These are phyloP conservation scores for Ceyx melanurus DNA, from an alignment of 2,113 vertebrate genomes.

Conservation along the genomic window DNA sequence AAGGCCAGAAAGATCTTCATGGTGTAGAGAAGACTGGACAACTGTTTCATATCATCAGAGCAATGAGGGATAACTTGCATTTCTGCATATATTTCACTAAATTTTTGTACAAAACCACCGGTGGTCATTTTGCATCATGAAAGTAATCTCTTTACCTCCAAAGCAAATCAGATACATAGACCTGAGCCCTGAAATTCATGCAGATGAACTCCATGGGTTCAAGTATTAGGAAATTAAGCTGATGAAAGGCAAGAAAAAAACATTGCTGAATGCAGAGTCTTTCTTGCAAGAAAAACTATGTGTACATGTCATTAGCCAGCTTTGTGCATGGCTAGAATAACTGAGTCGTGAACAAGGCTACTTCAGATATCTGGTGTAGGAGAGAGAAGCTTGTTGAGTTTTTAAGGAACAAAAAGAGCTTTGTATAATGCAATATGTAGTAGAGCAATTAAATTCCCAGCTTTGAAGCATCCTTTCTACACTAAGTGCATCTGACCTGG, in stretches of 20 bases:
- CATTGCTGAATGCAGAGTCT: background rate
- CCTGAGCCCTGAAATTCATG: background rate
- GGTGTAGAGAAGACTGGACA: background rate
- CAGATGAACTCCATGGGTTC: background rate
- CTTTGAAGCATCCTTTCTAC: background rate
- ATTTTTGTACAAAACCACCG: background rate
- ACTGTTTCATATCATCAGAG: background rate
- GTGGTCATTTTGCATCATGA: background rate
- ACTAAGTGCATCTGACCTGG: background rate
- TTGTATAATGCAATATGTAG: background rate
- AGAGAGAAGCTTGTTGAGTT: background rate
- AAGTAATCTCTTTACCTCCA: background rate
- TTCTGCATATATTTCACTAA: background rate
- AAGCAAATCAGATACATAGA: background rate
- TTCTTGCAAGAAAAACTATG: background rate
- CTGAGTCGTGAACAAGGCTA: background rate
- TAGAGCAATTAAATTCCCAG: background rate
- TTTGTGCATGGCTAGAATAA: background rate
- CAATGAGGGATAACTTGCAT: background rate
- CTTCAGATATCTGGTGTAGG: background rate
- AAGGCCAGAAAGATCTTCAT: background rate
- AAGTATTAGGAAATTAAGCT: background rate
- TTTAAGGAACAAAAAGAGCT: background rate
- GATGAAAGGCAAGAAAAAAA: background rate
- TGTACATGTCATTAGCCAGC: background rate